phyloP scores from a whole-genome alignment of 2,113 vertebrate genomes.

The cattle (Bos taurus) region ARS-UCD2.0 NC_037335.1:66039001-66039500 shows the following conservation, averaged over 20 bases:
- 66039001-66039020: not conserved
- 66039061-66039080: not conserved
- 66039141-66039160: not conserved
- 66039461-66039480: slow-evolving; percentile 80
- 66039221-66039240: not conserved
- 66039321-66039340: not conserved
- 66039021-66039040: not conserved
- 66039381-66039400: slow-evolving; percentile 85
- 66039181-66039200: not conserved
- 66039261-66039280: not conserved
- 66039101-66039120: rapidly evolving
- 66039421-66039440: slow-evolving; percentile 87
- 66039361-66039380: not conserved
- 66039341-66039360: rapidly evolving
- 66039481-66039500: slow-evolving; percentile 70
- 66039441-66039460: slow-evolving; percentile 85
- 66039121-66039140: not conserved
- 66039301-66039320: not conserved
- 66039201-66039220: not conserved
- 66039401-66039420: slow-evolving; percentile 89
- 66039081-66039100: not conserved
- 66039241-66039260: not conserved
- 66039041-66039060: not conserved
- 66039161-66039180: not conserved
- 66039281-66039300: not conserved